Conservation (phyloP, 1,140 invertebrate species). For the Leptopilina boulardi region DNA sequence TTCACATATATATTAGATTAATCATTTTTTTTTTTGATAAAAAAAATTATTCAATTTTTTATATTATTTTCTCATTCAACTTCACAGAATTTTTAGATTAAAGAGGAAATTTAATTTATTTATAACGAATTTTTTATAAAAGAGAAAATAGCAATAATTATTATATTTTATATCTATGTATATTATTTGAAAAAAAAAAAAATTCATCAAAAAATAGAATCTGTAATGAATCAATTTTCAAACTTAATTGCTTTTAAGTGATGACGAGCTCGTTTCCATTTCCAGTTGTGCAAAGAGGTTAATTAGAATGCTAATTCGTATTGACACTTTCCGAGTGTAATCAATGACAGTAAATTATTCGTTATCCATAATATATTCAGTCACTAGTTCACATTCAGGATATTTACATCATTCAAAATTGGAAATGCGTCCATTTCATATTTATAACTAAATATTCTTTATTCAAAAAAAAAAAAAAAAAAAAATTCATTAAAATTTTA, state of each 20-base stretch:
- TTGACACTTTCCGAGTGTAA: background rate
- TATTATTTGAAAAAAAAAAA: background rate
- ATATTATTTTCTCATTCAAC: too few species aligned
- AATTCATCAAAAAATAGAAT: background rate
- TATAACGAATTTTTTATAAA: too few species aligned
- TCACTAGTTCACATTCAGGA: constrained; percentile 5
- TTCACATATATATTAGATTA: too few species aligned
- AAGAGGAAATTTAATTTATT: too few species aligned
- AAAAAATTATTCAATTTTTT: too few species aligned
- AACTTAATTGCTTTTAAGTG: constrained; percentile 12
- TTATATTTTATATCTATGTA: background rate
- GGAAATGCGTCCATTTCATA: background rate
- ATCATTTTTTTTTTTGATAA: too few species aligned
- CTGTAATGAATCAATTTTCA: constrained; percentile 5
- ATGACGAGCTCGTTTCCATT: constrained; percentile 25
- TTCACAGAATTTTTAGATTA: too few species aligned
- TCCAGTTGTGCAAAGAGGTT: constrained; percentile 21
- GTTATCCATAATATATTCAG: background rate
- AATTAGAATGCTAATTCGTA: constrained; percentile 29
- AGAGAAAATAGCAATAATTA: too few species aligned
- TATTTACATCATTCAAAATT: background rate
- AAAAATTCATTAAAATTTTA: background rate
- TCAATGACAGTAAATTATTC: constrained; percentile 19
- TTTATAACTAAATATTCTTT: background rate
- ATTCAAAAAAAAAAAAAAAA: background rate